These are phyloP conservation scores for Crax fasciolata DNA, from an alignment of 2,797 vertebrate genomes.

Conservation along the genomic window DNA sequence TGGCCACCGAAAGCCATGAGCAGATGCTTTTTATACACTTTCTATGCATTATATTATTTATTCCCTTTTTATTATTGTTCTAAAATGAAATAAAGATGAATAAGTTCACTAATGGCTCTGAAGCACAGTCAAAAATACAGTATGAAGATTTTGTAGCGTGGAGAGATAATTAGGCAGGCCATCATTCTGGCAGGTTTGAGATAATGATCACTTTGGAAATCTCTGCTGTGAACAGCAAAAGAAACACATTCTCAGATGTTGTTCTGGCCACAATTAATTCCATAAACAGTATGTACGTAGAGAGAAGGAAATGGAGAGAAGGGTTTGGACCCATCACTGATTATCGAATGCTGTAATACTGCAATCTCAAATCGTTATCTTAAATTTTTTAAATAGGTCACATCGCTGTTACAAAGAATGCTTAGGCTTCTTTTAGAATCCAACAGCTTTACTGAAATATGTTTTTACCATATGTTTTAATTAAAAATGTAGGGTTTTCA, in stretches of 20 bases:
- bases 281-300: neutral
- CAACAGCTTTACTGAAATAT: slow-evolving; percentile 63
- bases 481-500: slow-evolving; percentile 39
- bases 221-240: neutral
- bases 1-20: neutral
- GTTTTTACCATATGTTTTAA: slow-evolving; percentile 68
- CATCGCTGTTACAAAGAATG: slow-evolving; percentile 10
- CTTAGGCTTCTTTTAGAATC: slow-evolving; percentile 43
- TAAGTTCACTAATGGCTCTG: neutral
- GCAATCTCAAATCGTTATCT: neutral
- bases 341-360: neutral
- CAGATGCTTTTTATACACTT: neutral
- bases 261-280: neutral
- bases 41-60: neutral
- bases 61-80: neutral
- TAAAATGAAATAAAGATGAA: neutral
- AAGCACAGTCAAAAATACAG: neutral
- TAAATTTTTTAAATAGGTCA: slow-evolving; percentile 41
- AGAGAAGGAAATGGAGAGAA: neutral
- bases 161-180: neutral
- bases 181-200: neutral
- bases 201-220: neutral
- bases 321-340: neutral
- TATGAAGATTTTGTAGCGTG: neutral
- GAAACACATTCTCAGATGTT: neutral